Percentiles rank a stretch among this genome's conserved stretches.
These are phyloP conservation scores for Blastobasis adustella DNA, from an alignment of 2,888 invertebrate species.

Conservation along the genomic window DNA sequence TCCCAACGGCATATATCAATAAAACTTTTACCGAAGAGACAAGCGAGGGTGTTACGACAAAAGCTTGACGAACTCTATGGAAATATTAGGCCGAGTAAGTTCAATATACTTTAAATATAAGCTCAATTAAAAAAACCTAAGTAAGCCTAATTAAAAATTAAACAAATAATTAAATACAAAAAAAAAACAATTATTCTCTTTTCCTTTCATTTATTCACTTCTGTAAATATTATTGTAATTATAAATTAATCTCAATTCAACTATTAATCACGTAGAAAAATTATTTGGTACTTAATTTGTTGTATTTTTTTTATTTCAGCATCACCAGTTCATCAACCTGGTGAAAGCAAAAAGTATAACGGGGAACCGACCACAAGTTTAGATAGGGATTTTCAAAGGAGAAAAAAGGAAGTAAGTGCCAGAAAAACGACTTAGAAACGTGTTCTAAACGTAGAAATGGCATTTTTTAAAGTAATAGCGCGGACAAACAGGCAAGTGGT, in stretches of 20 bases:
- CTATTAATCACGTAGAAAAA: no score
- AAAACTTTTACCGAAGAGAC: conserved; percentile 90
- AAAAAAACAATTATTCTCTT: no score
- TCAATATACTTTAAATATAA: neutral
- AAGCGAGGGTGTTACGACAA: conserved; percentile 86
- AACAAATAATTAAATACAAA: no score
- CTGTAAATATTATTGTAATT: no score
- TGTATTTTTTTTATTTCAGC: conserved; percentile 28
- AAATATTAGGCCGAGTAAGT: conserved; percentile 66
- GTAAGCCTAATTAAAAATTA: no score
- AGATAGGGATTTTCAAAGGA: conserved; percentile 87
- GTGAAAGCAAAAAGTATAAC: conserved; percentile 51
- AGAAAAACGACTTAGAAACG: neutral
- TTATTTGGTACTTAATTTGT: no score
- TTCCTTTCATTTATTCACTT: no score
- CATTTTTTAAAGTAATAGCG: no score
- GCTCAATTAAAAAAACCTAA: no score
- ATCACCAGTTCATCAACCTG: conserved; percentile 60
- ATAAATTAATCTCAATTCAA: no score
- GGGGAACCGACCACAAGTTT: conserved; percentile 79
- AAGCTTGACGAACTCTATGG: conserved; percentile 86
- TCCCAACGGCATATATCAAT: conserved; percentile 86
- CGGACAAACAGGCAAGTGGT: no score
- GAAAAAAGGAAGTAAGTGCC: conserved; percentile 81
- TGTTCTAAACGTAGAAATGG: no score